Conservation (phyloP, 1,140 invertebrate species). For the Solenopsis fugax region DNA sequence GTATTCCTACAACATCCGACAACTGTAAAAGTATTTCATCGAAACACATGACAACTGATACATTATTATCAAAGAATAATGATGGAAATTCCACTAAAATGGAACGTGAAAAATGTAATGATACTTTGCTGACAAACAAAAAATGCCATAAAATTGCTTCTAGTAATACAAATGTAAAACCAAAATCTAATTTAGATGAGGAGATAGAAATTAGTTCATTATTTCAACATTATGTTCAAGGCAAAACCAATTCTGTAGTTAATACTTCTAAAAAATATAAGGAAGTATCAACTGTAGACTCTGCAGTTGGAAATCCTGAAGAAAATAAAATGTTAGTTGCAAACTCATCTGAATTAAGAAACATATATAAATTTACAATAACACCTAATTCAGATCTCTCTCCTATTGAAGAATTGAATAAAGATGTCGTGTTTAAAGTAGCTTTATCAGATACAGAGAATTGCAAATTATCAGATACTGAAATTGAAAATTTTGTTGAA, state of each 20-base stretch:
- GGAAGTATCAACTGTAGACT: neutral
- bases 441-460: conserved; percentile 69
- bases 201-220: conserved; percentile 51
- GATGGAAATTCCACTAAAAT: neutral
- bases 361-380: conserved; percentile 66
- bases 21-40: neutral
- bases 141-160: neutral
- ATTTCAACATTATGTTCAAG: conserved; percentile 22
- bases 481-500: conserved; percentile 57
- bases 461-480: conserved; percentile 45
- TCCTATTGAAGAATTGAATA: conserved; percentile 74
- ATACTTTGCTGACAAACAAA: neutral
- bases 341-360: conserved; percentile 1
- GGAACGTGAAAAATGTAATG: conserved; percentile 14
- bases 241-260: neutral
- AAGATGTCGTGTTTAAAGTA: conserved; percentile 68
- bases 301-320: conserved; percentile 23
- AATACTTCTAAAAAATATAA: neutral
- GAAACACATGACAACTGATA: neutral
- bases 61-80: neutral
- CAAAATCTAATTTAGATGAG: conserved; percentile 16
- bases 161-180: neutral
- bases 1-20: neutral
- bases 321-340: neutral
- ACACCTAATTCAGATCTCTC: conserved; percentile 50